A percentile compares a stretch with the other conserved stretches of the same genome.
Conservation (phyloP, 2,888 invertebrate species). For the Papilio gigon region DNA sequence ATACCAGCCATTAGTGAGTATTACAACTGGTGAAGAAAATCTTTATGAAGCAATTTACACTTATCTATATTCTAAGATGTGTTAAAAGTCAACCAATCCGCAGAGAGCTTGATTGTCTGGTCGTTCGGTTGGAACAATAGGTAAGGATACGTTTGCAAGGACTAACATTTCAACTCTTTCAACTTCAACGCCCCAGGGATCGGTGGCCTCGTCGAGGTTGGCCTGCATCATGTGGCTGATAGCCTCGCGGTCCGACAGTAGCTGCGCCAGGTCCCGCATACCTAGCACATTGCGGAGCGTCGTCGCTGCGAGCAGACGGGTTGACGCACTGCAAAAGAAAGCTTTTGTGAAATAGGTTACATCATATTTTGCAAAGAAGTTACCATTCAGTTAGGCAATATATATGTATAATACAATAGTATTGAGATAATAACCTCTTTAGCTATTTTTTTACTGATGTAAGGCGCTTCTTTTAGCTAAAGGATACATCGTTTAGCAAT, state of each 20-base stretch:
- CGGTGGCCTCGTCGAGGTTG: constrained; percentile 92
- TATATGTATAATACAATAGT: no score
- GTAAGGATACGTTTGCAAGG: background rate
- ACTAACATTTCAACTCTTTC: constrained; percentile 94
- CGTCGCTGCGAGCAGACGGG: constrained; percentile 91
- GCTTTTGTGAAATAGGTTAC: background rate
- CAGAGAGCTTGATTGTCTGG: no score
- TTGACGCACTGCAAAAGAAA: constrained; percentile 85
- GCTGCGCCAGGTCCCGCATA: constrained; percentile 94
- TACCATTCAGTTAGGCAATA: no score
- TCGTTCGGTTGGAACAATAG: no score
- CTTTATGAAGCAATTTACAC: background rate
- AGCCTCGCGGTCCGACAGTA: constrained; percentile 94
- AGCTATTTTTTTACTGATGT: no score
- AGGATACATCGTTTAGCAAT: background rate
- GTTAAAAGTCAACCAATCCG: background rate
- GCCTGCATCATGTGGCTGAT: constrained; percentile 96
- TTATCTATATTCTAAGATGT: background rate
- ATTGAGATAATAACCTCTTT: no score
- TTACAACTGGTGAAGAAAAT: background rate
- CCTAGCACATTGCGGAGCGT: constrained; percentile 95
- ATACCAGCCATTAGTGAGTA: no score
- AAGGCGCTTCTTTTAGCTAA: background rate
- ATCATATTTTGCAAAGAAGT: background rate
- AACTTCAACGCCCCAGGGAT: constrained; percentile 96